Evolutionary conservation across 2,113 vertebrate genomes (phyloP), one percentile per base, ranked within the genome.

Genomic region (Plectropomus leopardus): DNA sequence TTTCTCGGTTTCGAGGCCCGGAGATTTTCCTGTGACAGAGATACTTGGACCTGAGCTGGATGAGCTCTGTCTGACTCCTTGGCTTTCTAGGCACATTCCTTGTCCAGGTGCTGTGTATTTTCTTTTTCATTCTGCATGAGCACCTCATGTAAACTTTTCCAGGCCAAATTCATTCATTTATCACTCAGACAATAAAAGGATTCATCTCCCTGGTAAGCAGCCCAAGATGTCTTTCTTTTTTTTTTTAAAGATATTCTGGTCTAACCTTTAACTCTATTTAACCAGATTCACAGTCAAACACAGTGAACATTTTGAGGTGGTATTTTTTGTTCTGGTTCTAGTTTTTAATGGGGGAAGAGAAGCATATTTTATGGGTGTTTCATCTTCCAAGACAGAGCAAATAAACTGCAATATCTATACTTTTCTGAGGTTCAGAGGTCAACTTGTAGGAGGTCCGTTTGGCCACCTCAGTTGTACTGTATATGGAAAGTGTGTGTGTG

Each of bases 21-120:
- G 59, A 64, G 42, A 4, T 45, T 47, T 50, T 76, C 70, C 51
- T 71, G 64, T 80, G 61, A 54, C 30, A 58, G 72, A 61, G 69
- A 70, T 48, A 51, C 55, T 71, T 75, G 42, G 73, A 72, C 58
- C 28, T 72, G 76, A 61, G 60, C 45, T 10, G 60, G 4, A 30
- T 4, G 4, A 23, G 36, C 70, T 72, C 51, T 48, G 26, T 63
- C 73, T 47, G 8, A 59, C 26, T 73, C 32, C 26, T 73, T 47
- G 34, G 80, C 23, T 61, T 61, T 69, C 45, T 63, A 40, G 36
- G 61, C 21, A 84, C 59, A 86, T 92, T 94, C 89, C 93, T 93
- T 50, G 83, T 70, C 81, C 67, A 93, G 89, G 89, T 91, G 86
- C 76, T 95, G 86, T 94, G 68, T 94, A 93, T 95, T 95, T 96